A percentile compares a stretch with the other conserved stretches of the same genome.
Evolutionary conservation across 2,797 vertebrate species (phyloP).

Genomic region (Tangara arthus): DNA sequence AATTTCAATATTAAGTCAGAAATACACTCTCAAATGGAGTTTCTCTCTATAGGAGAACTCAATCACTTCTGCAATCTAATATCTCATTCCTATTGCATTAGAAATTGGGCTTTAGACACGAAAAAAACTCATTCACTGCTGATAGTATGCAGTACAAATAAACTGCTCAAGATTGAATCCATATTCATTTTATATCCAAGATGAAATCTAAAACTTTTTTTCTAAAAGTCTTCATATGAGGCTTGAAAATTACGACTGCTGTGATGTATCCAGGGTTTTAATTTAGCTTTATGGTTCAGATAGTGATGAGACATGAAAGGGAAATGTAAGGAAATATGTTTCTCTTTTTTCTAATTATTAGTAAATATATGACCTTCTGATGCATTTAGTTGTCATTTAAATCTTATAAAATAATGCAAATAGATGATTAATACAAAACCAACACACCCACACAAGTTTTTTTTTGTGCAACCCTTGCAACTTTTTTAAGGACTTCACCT

Average conservation of each 20-base stretch:
- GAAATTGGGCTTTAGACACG: not conserved
- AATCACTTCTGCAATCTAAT: not conserved
- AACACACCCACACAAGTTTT: too few species aligned
- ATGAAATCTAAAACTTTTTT: not conserved
- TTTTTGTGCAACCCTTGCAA: not conserved
- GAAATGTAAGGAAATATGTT: not conserved
- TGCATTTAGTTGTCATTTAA: not conserved
- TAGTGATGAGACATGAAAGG: not conserved
- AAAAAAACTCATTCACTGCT: not conserved
- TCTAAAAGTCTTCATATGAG: not conserved
- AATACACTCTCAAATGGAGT: not conserved
- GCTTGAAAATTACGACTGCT: not conserved
- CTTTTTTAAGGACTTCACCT: not conserved
- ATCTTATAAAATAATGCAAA: not conserved
- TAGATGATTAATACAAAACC: not conserved
- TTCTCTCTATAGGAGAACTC: not conserved
- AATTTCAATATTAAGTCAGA: not conserved
- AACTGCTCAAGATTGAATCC: not conserved
- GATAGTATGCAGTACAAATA: not conserved
- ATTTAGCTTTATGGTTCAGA: not conserved
- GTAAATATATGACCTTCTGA: not conserved
- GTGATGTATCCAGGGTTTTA: not conserved
- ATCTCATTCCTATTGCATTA: not conserved
- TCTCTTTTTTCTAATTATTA: not conserved
- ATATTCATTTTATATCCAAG: not conserved